Evolutionary conservation across 2,113 vertebrate genomes (phyloP), one percentile per base, ranked within the genome.

Genomic region (Fukomys damarensis): DNA sequence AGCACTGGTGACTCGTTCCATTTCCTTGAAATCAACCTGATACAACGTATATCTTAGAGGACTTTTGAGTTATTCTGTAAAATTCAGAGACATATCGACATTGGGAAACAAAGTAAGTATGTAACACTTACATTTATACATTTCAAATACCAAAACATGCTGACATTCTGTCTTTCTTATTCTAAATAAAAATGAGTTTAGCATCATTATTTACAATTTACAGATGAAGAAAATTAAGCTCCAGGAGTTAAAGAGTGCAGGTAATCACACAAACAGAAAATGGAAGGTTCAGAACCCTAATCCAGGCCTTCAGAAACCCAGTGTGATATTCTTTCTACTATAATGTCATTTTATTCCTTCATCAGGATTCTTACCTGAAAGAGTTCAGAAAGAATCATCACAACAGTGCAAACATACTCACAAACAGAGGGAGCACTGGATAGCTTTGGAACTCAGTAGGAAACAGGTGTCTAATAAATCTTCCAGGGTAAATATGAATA

Each of bases 281-380:
- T 4, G 0, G 8, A 41, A 46, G 0, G 1, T 70, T 72, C 0
- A 58, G 24, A 38, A 66, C 7, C 4, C 6, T n/a, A 19, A 49
- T 46, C 2, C 2, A 38, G 46, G 22, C 14, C 24, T 95, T 38
- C 9, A 65, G 11, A 54, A 11, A 2, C 28, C 35, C 0, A 2
- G 14, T 4, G 66, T 1, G 30, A 4, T 41, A 35, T 46, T 49
- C 46, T 49, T 49, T 49, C 46, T 49, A 49, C 46, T 49, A 49
- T 49, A 2, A 41, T 2, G 0, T 63, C 24, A 59, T 7, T 79
- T 46, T 22, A 54, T 38, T 49, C 52, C 77, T n/a, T 56, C 32
- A 38, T 43, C 4, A 38, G 56, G 10, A 38, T 4, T 43, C 4
- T 85, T 72, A 38, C 0, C 4, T 77, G 59, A 89, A 74, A 52